Percentiles rank a stretch among this genome's conserved stretches.
Conservation (phyloP, 2,797 vertebrate species). For the Artibeus jamaicensis region DNA sequence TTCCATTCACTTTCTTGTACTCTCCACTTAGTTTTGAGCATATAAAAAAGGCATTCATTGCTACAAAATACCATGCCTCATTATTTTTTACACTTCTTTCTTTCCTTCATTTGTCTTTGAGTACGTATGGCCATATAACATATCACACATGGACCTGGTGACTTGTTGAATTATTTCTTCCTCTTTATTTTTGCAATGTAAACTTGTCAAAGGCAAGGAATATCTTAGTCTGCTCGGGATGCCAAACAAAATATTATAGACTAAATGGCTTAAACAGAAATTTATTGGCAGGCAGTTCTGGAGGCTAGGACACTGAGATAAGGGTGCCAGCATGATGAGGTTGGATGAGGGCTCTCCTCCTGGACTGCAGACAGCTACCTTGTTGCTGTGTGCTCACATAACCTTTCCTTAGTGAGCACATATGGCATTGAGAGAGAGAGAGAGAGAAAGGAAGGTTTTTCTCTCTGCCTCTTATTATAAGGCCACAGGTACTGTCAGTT, state of each 20-base stretch:
- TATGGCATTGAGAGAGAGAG: not conserved
- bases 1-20: not conserved
- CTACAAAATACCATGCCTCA: not conserved
- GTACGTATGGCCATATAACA: not conserved
- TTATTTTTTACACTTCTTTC: not conserved
- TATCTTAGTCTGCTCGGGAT: not conserved
- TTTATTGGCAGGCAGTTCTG: not conserved
- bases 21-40: not conserved
- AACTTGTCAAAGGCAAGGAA: not conserved
- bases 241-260: not conserved
- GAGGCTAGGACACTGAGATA: not conserved
- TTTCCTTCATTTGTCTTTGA: not conserved
- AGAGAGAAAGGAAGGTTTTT: not conserved
- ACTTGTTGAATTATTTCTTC: not conserved
- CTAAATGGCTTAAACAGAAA: not conserved
- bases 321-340: not conserved
- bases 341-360: not conserved
- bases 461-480: not conserved
- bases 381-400: not conserved
- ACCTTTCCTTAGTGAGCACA: not conserved
- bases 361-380: not conserved
- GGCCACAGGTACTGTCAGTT: not conserved
- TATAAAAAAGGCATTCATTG: not conserved
- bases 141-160: not conserved
- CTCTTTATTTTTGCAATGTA: not conserved